Percentiles rank a stretch among this genome's conserved stretches.
These are phyloP conservation scores for Caenorhabditis sinica DNA, from an alignment of 2,888 invertebrate species.

Conservation along the genomic window DNA sequence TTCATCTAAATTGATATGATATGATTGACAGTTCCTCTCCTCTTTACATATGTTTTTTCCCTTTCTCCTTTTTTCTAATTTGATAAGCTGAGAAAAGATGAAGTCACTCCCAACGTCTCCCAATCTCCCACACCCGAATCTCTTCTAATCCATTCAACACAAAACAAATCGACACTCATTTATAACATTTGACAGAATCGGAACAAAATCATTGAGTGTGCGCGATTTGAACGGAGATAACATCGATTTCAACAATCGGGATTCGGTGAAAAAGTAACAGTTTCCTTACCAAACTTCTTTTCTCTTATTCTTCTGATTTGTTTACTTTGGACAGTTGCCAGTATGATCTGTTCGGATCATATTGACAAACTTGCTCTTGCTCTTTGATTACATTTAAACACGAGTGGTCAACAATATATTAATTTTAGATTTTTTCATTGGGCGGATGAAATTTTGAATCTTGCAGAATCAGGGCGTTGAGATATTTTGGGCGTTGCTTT, in stretches of 20 bases:
- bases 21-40: constrained; percentile 28
- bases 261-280: constrained; percentile 68
- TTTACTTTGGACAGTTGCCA: constrained; percentile 7
- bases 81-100: constrained; percentile 31
- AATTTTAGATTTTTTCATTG: neutral
- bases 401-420: neutral
- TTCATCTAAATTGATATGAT: constrained; percentile 7
- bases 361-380: constrained; percentile 3
- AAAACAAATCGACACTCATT: constrained; percentile 39
- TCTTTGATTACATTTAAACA: neutral
- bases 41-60: constrained; percentile 10
- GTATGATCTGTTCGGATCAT: constrained; percentile 6
- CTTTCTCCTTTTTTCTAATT: constrained; percentile 23
- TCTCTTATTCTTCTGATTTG: neutral
- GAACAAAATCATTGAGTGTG: constrained; percentile 70
- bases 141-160: constrained; percentile 32
- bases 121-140: neutral
- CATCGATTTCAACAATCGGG: constrained; percentile 72
- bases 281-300: constrained; percentile 4
- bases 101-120: constrained; percentile 18
- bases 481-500: no score
- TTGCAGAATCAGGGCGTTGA: neutral
- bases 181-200: constrained; percentile 60
- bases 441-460: neutral
- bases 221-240: constrained; percentile 73